Base-by-base conservation (phyloP, 2,113 vertebrate genomes). In the Poicephalus meyeri region DNA sequence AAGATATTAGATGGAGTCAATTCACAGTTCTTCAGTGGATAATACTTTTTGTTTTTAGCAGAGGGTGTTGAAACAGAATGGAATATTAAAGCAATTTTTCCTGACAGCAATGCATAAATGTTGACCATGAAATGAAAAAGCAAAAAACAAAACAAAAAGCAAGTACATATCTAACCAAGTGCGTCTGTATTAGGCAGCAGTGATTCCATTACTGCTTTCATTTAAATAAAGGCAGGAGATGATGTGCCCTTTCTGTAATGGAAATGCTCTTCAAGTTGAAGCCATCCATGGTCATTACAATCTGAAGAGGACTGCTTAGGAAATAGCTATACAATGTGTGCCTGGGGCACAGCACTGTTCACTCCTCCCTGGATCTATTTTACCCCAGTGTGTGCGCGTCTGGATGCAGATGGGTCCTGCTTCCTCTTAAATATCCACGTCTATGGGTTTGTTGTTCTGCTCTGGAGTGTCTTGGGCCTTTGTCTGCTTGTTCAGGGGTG, bases 81-180 rank as follows among this genome's bases (percentile, higher is more conserved):
- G 94, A 94, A 96, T 96, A 96, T 96, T 97, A 95, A 97, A 97
- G 93, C 89, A 66, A 95, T 96, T 96, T 96, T 95, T 95, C 96
- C 94, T 94, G 96, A 90, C 89, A 96, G 95, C 82, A 80, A 83
- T 44, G 90, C 85, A 47, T 90, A 83, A 94, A 93, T 65, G 88
- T 93, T 95, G 94, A 94, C 92, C 93, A 78, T 80, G 86, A 76
- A 95, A 94, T 9, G 4, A 81, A 70, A 88, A 88, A 86, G 91
- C 47, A 49, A 52, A 91, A 90, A 88, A 73, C 82, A 82, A 92
- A 88, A 64, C 53, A 86, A 68, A 89, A 88, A 91, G 68, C 80
- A 80, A 93, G 90, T 74, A 35, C 50, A 11, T 84, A 73, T 80
- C 92, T 76, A 92, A 50, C 91, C 33, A 60, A 96, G 90, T 66